These are phyloP conservation scores for Scomberomorus guttatus DNA, from an alignment of 2,797 vertebrate species.

Conservation along the genomic window DNA sequence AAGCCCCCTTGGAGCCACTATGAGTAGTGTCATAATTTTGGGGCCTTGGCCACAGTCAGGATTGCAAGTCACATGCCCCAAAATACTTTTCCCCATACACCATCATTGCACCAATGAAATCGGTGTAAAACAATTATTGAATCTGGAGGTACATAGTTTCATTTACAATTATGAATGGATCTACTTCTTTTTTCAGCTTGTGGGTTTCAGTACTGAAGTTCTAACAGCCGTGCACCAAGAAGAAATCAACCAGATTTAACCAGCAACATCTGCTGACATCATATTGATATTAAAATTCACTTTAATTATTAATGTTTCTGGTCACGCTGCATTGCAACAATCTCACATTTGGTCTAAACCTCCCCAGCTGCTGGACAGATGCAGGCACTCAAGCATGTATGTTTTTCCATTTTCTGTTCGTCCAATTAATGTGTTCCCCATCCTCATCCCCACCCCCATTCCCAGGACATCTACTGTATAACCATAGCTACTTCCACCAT, in stretches of 20 bases:
- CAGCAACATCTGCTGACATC: background rate
- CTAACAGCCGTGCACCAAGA: background rate
- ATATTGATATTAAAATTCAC: background rate
- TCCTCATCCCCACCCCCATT: background rate
- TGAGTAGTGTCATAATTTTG: no score
- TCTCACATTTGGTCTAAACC: background rate
- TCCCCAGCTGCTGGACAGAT: background rate
- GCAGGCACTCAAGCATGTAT: background rate
- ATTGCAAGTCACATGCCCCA: no score
- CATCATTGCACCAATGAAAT: no score
- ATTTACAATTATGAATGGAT: background rate
- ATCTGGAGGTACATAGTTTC: background rate
- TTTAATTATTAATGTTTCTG: background rate
- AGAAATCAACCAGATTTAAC: background rate
- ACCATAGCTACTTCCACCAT: background rate
- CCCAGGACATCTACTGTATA: background rate
- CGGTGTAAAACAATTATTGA: no score
- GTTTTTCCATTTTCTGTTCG: constrained; percentile 14
- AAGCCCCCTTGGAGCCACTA: no score
- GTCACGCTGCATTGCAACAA: background rate
- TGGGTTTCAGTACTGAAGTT: background rate
- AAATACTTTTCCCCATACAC: no score
- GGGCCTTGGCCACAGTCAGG: no score
- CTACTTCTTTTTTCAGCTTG: background rate
- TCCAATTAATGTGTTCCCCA: constrained; percentile 1